Base-by-base conservation (phyloP, 2,888 invertebrate genomes). In the Pristionchus entomophagus region DNA sequence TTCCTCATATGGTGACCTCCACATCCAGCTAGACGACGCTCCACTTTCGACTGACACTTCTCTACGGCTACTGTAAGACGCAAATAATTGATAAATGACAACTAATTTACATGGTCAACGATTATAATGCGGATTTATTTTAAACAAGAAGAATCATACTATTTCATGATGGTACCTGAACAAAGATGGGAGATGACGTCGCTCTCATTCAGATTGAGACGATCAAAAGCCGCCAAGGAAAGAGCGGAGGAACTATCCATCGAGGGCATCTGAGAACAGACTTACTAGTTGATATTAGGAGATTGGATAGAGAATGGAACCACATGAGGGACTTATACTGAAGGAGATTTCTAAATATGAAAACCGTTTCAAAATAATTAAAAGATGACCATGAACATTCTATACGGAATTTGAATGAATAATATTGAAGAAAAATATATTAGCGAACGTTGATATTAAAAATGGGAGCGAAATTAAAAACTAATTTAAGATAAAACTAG, bases 1-100 rank as follows among this genome's bases (percentile, higher is more conserved):
- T 90, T 90, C 56, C 91, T 49, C 91, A 91, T 91, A 26, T 90
- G 89, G 17, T 86, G 83, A 29, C 91, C 91, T 53, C 91, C 91
- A 78, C 90, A 90, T 26, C 91, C 91, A 65, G 91, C 90, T 65
- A 86, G 49, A 65, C 90, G 87, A 86, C 88, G 88, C 82, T 91
- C 91, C 51, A 78, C 82, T 77, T 87, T 88, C 84, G 90, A 90
- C 81, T 89, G 90, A 85, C 91, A 91, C 85, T 91, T 91, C 77
- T 89, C 88, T 17, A 91, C 84, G 62, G 91, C 91, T 65, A 91
- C 84, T 69, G 26, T 19, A 82, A 26, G n/a, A n/a, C 8, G 12
- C 19, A 32, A 14, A 59, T 65, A 17, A 32, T 29, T 5, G 6
- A 35, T 65, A n/a, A 45, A 14, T 45, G 45, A 14, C n/a, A n/a